Conservation (phyloP, 2,797 vertebrate species). For the Halcyon badia region DNA sequence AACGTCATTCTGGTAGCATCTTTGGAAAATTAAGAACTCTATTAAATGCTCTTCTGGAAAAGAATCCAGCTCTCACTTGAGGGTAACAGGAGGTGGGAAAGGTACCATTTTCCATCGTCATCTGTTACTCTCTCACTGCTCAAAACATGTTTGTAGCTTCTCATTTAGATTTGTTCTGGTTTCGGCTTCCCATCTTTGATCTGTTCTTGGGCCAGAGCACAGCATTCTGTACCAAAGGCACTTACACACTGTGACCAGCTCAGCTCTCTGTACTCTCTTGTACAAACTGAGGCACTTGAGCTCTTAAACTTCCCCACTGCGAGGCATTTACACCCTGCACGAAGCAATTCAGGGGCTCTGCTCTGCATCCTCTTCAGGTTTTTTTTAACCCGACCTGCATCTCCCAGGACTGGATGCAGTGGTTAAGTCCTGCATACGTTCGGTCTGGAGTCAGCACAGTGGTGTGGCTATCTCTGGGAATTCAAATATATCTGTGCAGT, state of each 20-base stretch:
- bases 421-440: not conserved
- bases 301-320: not conserved
- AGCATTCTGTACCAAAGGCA: not conserved
- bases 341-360: not conserved
- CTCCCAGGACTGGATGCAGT: not conserved
- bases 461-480: not conserved
- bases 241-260: not conserved
- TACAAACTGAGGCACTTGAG: not conserved
- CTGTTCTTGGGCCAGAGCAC: not conserved
- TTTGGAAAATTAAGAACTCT: not conserved
- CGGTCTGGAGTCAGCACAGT: not conserved
- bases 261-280: not conserved
- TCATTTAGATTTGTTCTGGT: not conserved
- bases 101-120: not conserved
- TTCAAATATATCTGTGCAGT: accelerated
- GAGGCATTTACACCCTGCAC: not conserved
- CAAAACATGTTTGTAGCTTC: not conserved
- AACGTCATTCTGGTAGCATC: not conserved
- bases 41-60: not conserved
- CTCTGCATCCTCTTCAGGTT: not conserved
- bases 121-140: not conserved
- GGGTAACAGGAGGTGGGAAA: not conserved
- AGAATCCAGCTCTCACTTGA: not conserved
- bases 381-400: accelerated
- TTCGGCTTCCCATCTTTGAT: not conserved